Base-by-base conservation (phyloP, 2,113 vertebrate genomes). In the Poecilia latipinna region DNA sequence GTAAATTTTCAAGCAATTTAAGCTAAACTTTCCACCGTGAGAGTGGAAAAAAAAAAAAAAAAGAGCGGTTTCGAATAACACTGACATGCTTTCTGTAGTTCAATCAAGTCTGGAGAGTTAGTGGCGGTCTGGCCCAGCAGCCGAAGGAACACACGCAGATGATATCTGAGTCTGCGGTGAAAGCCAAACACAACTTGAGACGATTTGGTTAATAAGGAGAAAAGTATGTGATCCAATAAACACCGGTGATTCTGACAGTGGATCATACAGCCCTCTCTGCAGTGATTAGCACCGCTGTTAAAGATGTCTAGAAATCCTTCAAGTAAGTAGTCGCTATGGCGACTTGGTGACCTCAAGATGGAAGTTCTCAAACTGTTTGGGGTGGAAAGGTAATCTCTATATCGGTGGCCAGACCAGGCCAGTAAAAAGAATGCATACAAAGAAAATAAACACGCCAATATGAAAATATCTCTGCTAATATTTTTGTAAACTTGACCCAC, bases 51-150 rank as follows among this genome's bases (percentile, higher is more conserved):
- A n/a, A 35, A 1, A 33, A 33, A 33, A 44, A 54, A 24, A 51
- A 80, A 75, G 74, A 72, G 70, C 67, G 8, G 26, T 42, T 82
- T 83, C 42, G 33, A 68, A 78, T 65, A 86, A 78, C 80, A 75
- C 4, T 44, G 85, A 86, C 80, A 77, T 75, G 51, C 57, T 81
- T 71, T 65, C 67, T 77, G 84, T 4, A 70, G 81, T 88, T 81
- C 78, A 83, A 89, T 91, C 79, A 78, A 69, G 83, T 85, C 88
- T 88, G 75, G 66, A 74, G 78, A 11, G 28, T 4, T 17, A 35
- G 65, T 29, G 65, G 82, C 15, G 70, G 84, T 84, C 84, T 71
- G 81, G 73, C 78, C 82, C 82, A 82, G 81, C 73, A n/a, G 61
- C 69, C 79, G 83, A 69, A 85, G 80, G 64, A 71, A 74, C 70